A percentile compares a stretch with the other conserved stretches of the same genome.
phyloP scores from a whole-genome alignment of 2,888 invertebrate genomes.

The Pocota personata region DNA sequence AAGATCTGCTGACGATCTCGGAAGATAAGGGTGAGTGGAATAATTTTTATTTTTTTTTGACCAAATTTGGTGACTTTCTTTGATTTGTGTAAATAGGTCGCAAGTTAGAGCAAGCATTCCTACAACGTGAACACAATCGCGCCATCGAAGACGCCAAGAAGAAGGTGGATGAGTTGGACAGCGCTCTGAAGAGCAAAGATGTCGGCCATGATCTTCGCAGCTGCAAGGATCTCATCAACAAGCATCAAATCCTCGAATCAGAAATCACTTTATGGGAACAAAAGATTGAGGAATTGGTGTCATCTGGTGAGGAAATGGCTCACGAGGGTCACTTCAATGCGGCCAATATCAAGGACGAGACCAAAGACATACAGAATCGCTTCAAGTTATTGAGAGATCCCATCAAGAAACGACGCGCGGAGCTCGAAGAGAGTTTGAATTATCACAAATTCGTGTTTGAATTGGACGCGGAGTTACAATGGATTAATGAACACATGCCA shows the following conservation, averaged over 20 bases:
- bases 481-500: slow-evolving; percentile 95
- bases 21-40: slow-evolving; percentile 82
- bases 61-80: background rate
- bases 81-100: slow-evolving; percentile 82
- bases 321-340: slow-evolving; percentile 98
- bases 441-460: slow-evolving; percentile 96
- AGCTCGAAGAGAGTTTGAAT: slow-evolving; percentile 92
- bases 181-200: slow-evolving; percentile 90
- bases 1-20: slow-evolving; percentile 88
- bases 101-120: slow-evolving; percentile 93
- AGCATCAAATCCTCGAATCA: slow-evolving; percentile 93
- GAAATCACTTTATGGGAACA: slow-evolving; percentile 93
- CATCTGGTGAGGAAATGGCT: slow-evolving; percentile 94
- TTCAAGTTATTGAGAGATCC: slow-evolving; percentile 90
- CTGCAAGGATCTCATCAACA: slow-evolving; percentile 94
- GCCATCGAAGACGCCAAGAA: slow-evolving; percentile 95
- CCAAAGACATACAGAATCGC: slow-evolving; percentile 88
- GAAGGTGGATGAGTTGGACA: slow-evolving; percentile 93
- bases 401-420: slow-evolving; percentile 87
- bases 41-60: background rate
- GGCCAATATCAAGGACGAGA: slow-evolving; percentile 91
- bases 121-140: slow-evolving; percentile 90
- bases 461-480: slow-evolving; percentile 95
- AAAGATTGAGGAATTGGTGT: slow-evolving; percentile 90
- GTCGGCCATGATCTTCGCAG: slow-evolving; percentile 94